Evolutionary conservation across 2,888 invertebrate species (phyloP), one percentile per base, ranked within the genome.

Genomic region (Lasius platythorax): DNA sequence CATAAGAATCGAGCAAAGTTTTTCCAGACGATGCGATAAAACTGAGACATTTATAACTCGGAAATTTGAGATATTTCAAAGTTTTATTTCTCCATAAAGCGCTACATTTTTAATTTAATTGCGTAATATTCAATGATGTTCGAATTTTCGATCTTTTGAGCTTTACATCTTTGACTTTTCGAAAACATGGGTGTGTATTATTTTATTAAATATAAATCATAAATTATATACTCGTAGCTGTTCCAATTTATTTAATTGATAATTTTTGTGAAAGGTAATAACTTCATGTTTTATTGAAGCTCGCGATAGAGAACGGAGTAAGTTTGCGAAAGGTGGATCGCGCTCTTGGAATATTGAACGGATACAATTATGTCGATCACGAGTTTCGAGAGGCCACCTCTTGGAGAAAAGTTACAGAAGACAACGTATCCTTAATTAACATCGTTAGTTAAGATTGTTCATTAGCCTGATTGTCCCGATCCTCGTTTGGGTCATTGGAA

Each of bases 391-490:
- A 61, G 37, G n/a, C 12, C 23, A n/a, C 8, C 40, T 78, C n/a
- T 40, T 15, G 50, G 23, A 37, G 37, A 37, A 43, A 81, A 50
- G n/a, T 81, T 63, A 46, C 40, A 18, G 40, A 30, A 67, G 37
- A n/a, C 46, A 61, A 63, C 37, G 61, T 81, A 73, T 81, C 12
- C 12, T 61, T 63, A 81, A 81, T 81, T 81, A 81, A 81, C 37
- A 43, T 63, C 28, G 33, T 28, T 12, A 37, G 30, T 53, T 61
- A 58, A 18, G 40, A 53, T 68, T 30, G 78, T 85, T 81, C 75
- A 70, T 87, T 83, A 87, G 61, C 28, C 43, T 40, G 68, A 78
- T 50, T 74, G 82, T 82, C 68, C 66, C 63, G 43, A 78, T 67
- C 43, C 33, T 85, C 74, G 70, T 82, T 82, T 81, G 74, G 70